These are phyloP conservation scores for Aphelenchoides fujianensis DNA, from an alignment of 1,140 invertebrate genomes.

Conservation along the genomic window DNA sequence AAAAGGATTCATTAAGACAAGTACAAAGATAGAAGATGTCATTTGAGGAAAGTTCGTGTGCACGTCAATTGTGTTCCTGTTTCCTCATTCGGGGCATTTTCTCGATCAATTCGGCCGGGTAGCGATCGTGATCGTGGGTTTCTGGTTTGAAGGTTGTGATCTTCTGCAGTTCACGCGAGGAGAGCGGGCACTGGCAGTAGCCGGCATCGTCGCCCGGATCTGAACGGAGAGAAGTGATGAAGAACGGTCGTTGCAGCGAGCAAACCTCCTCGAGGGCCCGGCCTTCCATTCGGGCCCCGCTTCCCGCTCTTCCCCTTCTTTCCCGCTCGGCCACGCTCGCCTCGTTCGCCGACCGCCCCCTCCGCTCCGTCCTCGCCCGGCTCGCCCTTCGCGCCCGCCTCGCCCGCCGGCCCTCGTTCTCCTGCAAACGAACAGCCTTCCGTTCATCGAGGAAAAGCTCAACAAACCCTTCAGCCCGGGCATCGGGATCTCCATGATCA, in stretches of 20 bases:
- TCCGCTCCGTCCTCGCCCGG: background rate
- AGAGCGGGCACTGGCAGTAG: background rate
- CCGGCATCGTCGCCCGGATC: background rate
- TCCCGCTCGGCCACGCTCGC: background rate
- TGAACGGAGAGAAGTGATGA: too few relatives aligned
- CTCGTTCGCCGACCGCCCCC: background rate
- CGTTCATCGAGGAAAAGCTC: too few relatives aligned
- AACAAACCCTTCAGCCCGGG: background rate
- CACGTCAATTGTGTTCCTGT: background rate
- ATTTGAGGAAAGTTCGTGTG: too few relatives aligned
- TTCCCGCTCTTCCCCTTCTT: background rate
- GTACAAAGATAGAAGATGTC: too few relatives aligned
- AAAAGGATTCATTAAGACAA: too few relatives aligned
- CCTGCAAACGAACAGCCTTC: too few relatives aligned
- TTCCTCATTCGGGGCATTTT: too few relatives aligned
- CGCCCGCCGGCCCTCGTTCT: too few relatives aligned
- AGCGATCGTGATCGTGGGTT: too few relatives aligned
- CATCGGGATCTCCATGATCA: background rate
- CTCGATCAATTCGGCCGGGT: slow-evolving; percentile 10
- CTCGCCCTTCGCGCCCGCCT: background rate
- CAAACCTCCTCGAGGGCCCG: too few relatives aligned
- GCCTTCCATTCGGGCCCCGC: too few relatives aligned
- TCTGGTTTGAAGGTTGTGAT: background rate
- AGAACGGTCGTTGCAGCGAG: too few relatives aligned
- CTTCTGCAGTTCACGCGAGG: background rate